Conservation (phyloP, 2,113 vertebrate species). For the Rousettus leschenaultii region DNA sequence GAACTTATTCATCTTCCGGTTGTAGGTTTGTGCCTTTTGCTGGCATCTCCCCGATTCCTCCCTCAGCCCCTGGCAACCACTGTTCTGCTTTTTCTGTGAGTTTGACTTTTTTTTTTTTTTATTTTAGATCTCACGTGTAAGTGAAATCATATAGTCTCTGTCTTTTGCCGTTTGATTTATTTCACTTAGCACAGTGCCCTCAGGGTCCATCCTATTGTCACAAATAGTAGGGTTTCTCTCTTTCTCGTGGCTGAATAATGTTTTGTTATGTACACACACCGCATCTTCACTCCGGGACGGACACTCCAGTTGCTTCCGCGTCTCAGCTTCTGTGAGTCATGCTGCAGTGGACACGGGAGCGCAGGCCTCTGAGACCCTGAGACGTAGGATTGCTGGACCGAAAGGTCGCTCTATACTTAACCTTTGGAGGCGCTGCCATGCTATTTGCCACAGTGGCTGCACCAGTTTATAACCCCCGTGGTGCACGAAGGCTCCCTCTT, state of each 20-base stretch:
- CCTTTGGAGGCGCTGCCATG: too few relatives aligned
- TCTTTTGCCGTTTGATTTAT: not conserved
- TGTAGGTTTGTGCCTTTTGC: not conserved
- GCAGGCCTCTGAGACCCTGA: not conserved
- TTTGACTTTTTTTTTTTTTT: rapidly evolving
- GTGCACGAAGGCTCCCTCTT: too few relatives aligned
- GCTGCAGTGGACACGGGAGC: rapidly evolving
- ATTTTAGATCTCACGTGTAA: rapidly evolving
- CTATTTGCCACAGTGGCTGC: not conserved
- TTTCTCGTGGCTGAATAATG: not conserved
- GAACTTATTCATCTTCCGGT: not conserved
- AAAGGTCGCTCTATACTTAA: rapidly evolving
- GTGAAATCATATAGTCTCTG: not conserved
- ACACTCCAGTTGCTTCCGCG: not conserved
- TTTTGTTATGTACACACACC: rapidly evolving
- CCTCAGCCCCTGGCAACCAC: not conserved
- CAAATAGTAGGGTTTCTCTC: rapidly evolving
- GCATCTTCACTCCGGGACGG: not conserved
- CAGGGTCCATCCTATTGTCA: not conserved
- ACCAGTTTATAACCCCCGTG: rapidly evolving
- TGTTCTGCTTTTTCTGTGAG: rapidly evolving
- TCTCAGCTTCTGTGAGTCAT: rapidly evolving
- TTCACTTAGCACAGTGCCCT: not conserved
- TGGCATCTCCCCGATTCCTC: rapidly evolving
- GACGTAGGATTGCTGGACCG: not conserved